A percentile compares a stretch with the other conserved stretches of the same genome.
Conservation (phyloP, 2,797 vertebrate genomes). For the Allobates femoralis region DNA sequence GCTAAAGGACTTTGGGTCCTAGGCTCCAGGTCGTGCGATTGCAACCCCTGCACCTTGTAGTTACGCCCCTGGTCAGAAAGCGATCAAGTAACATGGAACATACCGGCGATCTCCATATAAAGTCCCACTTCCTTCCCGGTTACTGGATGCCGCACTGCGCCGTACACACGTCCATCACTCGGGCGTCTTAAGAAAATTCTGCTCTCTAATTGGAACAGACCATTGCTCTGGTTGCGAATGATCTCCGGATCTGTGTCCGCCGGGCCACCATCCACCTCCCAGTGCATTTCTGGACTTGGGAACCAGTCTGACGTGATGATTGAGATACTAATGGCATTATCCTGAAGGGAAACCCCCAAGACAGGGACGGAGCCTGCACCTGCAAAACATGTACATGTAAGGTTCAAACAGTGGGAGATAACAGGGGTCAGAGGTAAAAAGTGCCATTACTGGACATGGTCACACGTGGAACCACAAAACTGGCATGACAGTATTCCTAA, state of each 20-base stretch:
- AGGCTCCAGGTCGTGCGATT: no score
- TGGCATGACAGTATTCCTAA: neutral
- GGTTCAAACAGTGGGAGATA: no score
- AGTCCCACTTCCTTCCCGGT: slow-evolving; percentile 36
- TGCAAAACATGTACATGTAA: neutral
- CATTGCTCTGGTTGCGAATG: slow-evolving; percentile 30
- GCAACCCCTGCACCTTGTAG: no score
- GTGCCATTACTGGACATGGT: no score
- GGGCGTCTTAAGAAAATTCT: slow-evolving; percentile 10
- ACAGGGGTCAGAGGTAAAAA: no score
- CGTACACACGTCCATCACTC: neutral
- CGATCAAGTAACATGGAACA: neutral
- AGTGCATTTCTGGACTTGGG: slow-evolving; percentile 43
- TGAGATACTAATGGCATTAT: neutral
- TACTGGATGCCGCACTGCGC: slow-evolving; percentile 26
- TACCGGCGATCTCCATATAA: slow-evolving; percentile 38
- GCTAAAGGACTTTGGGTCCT: no score
- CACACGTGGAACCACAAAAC: neutral
- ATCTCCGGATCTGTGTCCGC: neutral
- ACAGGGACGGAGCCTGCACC: slow-evolving; percentile 39
- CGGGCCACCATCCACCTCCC: neutral
- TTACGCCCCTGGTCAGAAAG: no score
- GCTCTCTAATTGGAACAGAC: slow-evolving; percentile 16
- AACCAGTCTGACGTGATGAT: slow-evolving; percentile 45
- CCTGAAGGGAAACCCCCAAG: slow-evolving; percentile 29